Base-by-base conservation (phyloP, 2,888 invertebrate species). In the Fragum whitleyi region DNA sequence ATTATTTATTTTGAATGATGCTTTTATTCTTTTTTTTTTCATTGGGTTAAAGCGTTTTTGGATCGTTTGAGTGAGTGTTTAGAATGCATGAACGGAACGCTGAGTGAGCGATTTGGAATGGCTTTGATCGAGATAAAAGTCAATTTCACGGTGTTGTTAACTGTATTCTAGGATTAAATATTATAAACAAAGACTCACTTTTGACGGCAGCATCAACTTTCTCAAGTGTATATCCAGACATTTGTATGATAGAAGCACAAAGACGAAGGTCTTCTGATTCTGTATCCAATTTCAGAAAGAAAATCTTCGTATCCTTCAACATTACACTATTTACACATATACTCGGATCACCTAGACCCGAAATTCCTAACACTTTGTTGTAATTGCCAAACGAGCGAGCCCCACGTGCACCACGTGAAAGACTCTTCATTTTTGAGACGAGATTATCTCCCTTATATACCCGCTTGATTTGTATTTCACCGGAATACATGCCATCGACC, bases 371-470 rank as follows among this genome's bases (percentile, higher is more conserved):
- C 57, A 81, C 81, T 65, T 77, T 77, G 32, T 81, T 77, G 51
- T 74, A 74, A 55, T 74, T 74, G 42, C 53, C 68, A 21, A 19
- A 67, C 7, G 23, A 26, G 2, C 42, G 29, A 9, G 68, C n/a
- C 6, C 21, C 42, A 29, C 69, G 57, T 47, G 47, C 47, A 47
- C 19, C 47, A 11, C 47, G 42, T 11, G 70, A n/a, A 29, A 77
- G 23, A 39, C 53, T 59, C 42, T 68, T n/a, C 68, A 68, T 51
- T 28, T 29, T 26, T 3, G 51, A 29, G 16, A 81, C 32, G 39
- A 77, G 69, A 23, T 57, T 57, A 32, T 68, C 59, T 39, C 81
- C 81, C 74, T 81, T 81, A 39, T 77, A 81, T n/a, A 81, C 77
- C 36, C 81, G 69, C 36, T 77, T 81, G 19, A 81, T 74, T 68